Percentiles rank a stretch among this genome's conserved stretches.
Conservation (phyloP, 2,797 vertebrate genomes). For the Benthosema pterotum region DNA sequence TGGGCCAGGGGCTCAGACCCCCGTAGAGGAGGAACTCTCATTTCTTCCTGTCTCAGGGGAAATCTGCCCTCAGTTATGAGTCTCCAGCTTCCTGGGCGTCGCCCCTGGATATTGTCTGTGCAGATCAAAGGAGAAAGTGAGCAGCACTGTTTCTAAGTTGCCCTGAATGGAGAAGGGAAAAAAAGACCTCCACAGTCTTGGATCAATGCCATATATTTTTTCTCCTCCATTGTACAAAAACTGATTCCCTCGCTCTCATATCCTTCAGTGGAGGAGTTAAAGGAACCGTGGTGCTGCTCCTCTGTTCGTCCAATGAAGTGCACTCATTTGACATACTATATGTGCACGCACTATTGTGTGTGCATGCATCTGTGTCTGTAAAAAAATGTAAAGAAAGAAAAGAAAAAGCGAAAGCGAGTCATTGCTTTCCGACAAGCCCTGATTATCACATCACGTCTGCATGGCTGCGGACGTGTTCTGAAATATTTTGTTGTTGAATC, state of each 20-base stretch:
- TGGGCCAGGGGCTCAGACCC: conserved; percentile 61
- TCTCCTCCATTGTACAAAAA: conserved; percentile 37
- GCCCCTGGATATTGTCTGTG: conserved; percentile 75
- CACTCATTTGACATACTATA: no score
- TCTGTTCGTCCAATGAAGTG: background rate
- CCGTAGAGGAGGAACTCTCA: conserved; percentile 75
- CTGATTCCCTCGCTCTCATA: conserved; percentile 53
- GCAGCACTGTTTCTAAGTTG: conserved; percentile 52
- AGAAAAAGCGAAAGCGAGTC: no score
- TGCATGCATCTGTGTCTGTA: no score
- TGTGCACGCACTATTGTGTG: no score
- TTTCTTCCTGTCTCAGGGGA: conserved; percentile 78
- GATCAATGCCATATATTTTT: conserved; percentile 67
- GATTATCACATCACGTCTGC: no score
- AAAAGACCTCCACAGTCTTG: conserved; percentile 45
- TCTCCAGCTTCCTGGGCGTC: conserved; percentile 73
- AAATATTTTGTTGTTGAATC: no score
- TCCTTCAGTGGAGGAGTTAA: conserved; percentile 49
- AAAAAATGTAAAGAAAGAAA: no score
- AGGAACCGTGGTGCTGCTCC: conserved; percentile 27
- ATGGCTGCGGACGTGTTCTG: no score
- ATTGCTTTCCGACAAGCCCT: no score
- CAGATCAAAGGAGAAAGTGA: conserved; percentile 73
- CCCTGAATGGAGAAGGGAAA: conserved; percentile 41
- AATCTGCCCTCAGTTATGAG: conserved; percentile 81